Conservation (phyloP, 2,797 vertebrate species). For the Enteromius fasciolatus region DNA sequence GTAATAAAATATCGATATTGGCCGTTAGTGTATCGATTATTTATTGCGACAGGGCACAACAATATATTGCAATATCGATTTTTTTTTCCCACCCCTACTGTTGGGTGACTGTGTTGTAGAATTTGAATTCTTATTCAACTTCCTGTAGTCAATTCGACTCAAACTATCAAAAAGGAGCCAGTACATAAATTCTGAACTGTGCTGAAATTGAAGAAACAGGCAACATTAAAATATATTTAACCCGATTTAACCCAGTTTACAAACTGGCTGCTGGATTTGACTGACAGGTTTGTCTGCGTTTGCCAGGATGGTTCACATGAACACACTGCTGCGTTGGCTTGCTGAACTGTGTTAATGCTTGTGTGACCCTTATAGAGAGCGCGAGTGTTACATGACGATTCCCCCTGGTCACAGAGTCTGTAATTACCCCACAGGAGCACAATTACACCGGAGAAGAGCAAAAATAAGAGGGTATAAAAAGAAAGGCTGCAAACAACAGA, state of each 20-base stretch:
- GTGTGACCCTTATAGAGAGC: constrained; percentile 15
- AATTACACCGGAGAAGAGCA: constrained; percentile 6
- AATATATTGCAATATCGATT: too few species aligned
- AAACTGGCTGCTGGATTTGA: constrained; percentile 16
- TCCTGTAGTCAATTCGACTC: neutral
- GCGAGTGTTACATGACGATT: neutral
- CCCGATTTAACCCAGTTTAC: neutral
- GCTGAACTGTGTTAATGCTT: neutral
- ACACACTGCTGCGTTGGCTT: neutral
- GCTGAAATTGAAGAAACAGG: neutral
- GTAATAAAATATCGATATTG: too few species aligned
- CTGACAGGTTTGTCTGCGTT: neutral
- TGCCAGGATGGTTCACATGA: neutral
- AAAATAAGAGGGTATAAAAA: constrained; percentile 21
- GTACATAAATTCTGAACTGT: neutral
- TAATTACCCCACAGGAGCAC: constrained; percentile 46
- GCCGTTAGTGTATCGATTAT: too few species aligned
- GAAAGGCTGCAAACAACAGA: neutral
- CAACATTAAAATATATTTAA: neutral
- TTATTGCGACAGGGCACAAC: too few species aligned
- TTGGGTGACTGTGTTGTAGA: neutral
- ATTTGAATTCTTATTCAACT: neutral
- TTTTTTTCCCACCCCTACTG: too few species aligned
- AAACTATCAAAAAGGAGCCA: neutral
- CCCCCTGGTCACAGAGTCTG: constrained; percentile 6